Evolutionary conservation across 2,113 vertebrate species (phyloP), one percentile per base, ranked within the genome.

Genomic region (Sinosuthora webbiana): DNA sequence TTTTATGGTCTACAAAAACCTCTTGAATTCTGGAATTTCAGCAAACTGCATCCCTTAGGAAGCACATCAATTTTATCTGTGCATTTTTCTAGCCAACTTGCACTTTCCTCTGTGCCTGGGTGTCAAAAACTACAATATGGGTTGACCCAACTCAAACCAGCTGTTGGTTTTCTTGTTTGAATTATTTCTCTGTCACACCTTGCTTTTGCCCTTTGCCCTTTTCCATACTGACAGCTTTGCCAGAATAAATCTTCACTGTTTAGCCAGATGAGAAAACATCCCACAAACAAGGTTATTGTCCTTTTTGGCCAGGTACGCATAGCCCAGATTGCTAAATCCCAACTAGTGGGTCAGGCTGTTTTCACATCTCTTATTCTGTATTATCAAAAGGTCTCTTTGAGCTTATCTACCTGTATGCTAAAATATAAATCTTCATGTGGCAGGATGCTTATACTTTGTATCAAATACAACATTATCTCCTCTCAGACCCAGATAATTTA

Each of bases 251-350:
- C 75, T 89, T 67, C 2, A 1, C 65, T 68, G 7, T 39, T 64
- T 56, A 85, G 62, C 30, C 62, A 64, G 62, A 87, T 11, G 6
- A 6, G 6, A 78, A 94, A 95, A 25, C 11, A 78, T 30, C 33
- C 33, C 15, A 6, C 44, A 82, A 83, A 89, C 65, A 94, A 70
- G 49, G 17, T 89, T 90, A 27, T 44, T 69, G 52, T 30, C 74
- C 74, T 93, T 95, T 94, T 85, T 79, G 69, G 84, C 71, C 39
- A 93, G 81, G 57, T 85, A 79, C 90, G 87, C 22, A 18, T 25
- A 82, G n/a, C 27, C 57, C n/a, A 79, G 70, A 52, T 59, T 71
- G 37, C 39, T 52, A 53, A 56, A 3, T 50, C 28, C 55, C 87
- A 35, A 30, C 35, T 15, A n/a, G 27, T 11, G 9, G 68, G 31